Evolutionary conservation across 2,113 vertebrate genomes (phyloP).

Genomic region (Abramis brama): DNA sequence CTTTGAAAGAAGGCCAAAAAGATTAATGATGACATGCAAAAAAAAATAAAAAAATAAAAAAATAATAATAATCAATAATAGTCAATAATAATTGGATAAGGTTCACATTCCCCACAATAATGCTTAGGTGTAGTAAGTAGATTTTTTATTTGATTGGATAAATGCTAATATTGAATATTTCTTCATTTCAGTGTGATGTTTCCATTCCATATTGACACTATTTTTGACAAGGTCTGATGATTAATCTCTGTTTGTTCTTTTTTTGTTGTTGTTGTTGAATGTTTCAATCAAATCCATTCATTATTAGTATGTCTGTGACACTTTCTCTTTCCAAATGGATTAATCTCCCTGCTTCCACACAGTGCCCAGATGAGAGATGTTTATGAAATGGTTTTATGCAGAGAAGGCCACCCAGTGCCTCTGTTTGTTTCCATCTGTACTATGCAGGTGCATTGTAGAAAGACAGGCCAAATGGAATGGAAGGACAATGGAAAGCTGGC

Average conservation of each 20-base stretch:
- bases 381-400: constrained; percentile 40
- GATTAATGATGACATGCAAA: not conserved
- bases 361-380: constrained; percentile 40
- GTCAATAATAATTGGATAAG: not conserved
- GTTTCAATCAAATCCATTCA: constrained; percentile 37
- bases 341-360: constrained; percentile 44
- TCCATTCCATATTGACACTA: not conserved
- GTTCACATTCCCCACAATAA: no score
- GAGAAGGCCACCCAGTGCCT: constrained; percentile 42
- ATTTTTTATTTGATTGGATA: not conserved
- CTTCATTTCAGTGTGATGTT: not conserved
- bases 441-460: constrained; percentile 51
- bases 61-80: no score
- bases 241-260: not conserved
- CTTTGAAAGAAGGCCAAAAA: not conserved
- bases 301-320: not conserved
- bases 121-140: not conserved
- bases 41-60: no score
- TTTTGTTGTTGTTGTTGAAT: not conserved
- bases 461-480: constrained; percentile 48
- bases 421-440: constrained; percentile 46
- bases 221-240: not conserved
- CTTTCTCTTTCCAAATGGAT: constrained; percentile 36
- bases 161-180: not conserved
- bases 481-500: constrained; percentile 55